Base-by-base conservation (phyloP, 2,113 vertebrate genomes). In the Myrmophylax atrothorax region DNA sequence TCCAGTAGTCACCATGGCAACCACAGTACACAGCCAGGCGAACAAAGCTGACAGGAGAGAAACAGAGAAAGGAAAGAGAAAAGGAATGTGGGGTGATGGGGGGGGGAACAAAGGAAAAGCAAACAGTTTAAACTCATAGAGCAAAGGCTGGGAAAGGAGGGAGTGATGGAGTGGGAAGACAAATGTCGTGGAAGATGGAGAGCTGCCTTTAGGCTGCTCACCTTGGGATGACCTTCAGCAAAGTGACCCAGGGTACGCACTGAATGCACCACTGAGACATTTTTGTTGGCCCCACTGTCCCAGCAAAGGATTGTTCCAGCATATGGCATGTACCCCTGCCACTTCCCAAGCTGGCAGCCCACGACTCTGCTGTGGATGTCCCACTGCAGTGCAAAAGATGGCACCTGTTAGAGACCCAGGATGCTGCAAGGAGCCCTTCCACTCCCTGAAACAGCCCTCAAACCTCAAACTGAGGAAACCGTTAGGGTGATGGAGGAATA, bases 1-100 rank as follows among this genome's bases (percentile, higher is more conserved):
- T 89, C 90, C 87, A 73, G 88, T 84, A 90, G 96, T 98, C 76
- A 40, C 97, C 94, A 97, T 98, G 96, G 96, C 96, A 98, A 98
- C 97, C 50, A 79, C 22, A 0, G 77, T 96, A 97, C 90, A 95
- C 97, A 97, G 97, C 66, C 47, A 14, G 90, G 73, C 5, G 47
- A 97, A 95, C 90, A 96, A 97, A 97, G 92, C 94, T 97, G 87
- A 92, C 53, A 68, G 79, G 52, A 94, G 73, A 91, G 92, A 84
- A 62, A 50, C 20, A 6, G 80, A 44, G 31, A 63, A 29, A 70
- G 60, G 37, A 56, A 28, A 64, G 55, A 70, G 80, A 72, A 77
- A 50, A 67, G 66, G 53, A 52, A 77, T 70, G 67, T 62, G 19
- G 35, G 8, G 29, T 33, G 59, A 38, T 37, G 28, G 29, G n/a